Evolutionary conservation across 1,140 invertebrate genomes (phyloP).

Genomic region (Piezodorus guildinii): DNA sequence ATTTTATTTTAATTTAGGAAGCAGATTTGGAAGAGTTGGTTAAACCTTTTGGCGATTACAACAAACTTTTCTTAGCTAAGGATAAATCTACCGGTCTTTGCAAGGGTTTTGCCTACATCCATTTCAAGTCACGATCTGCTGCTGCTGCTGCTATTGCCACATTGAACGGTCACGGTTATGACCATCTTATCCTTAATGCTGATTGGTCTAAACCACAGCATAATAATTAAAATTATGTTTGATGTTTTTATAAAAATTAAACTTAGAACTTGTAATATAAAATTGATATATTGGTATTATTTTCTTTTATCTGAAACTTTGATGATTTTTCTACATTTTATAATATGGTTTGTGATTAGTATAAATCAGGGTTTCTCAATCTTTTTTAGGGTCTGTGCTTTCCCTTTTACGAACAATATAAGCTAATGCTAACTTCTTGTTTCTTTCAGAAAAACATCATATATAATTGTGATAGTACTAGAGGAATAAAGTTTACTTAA

Average conservation of each 20-base stretch:
- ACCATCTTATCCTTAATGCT: slow-evolving; percentile 94
- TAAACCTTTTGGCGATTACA: slow-evolving; percentile 76
- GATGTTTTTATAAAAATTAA: background rate
- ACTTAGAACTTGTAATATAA: background rate
- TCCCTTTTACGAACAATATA: no score
- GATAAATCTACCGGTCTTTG: slow-evolving; percentile 70
- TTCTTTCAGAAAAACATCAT: no score
- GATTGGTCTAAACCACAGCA: slow-evolving; percentile 88
- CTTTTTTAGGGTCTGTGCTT: no score
- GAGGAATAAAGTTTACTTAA: no score
- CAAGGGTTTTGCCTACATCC: slow-evolving; percentile 93
- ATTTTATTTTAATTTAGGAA: slow-evolving; percentile 43
- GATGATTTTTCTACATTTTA: no score
- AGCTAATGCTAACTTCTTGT: no score
- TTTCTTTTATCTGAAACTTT: no score
- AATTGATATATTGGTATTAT: background rate
- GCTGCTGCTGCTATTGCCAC: slow-evolving; percentile 81
- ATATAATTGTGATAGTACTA: no score
- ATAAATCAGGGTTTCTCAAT: no score
- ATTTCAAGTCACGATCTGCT: slow-evolving; percentile 79
- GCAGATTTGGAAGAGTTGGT: slow-evolving; percentile 92
- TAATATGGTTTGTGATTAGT: no score
- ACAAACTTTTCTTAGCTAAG: slow-evolving; percentile 67
- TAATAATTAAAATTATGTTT: background rate
- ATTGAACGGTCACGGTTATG: slow-evolving; percentile 92